These are phyloP conservation scores for Pelodiscus sinensis DNA, from an alignment of 2,113 vertebrate species.

Conservation along the genomic window DNA sequence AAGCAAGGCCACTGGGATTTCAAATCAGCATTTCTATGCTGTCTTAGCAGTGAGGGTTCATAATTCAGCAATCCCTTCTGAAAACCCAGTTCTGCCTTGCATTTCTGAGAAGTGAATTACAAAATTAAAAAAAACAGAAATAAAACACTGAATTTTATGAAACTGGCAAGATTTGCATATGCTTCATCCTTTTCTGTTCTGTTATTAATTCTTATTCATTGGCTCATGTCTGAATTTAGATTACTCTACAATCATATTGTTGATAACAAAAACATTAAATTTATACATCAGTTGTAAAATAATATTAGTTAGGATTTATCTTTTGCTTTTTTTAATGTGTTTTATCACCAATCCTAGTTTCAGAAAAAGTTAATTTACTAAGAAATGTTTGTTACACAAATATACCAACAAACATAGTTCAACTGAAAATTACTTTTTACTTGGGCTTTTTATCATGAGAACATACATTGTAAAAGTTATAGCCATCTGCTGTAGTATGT, in stretches of 20 bases:
- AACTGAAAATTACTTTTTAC: conserved; percentile 67
- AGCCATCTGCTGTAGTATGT: conserved; percentile 59
- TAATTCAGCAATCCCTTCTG: conserved; percentile 30
- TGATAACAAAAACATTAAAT: conserved; percentile 13
- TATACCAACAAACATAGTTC: conserved; percentile 67
- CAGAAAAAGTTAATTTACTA: conserved; percentile 55
- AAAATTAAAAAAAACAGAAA: conserved; percentile 36
- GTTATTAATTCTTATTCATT: conserved; percentile 47
- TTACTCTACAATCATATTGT: conserved; percentile 9
- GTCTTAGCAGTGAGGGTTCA: conserved; percentile 13
- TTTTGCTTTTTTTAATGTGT: conserved; percentile 11
- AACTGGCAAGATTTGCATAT: neutral
- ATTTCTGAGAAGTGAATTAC: neutral
- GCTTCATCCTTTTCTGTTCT: conserved; percentile 26
- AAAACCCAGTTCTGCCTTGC: conserved; percentile 1
- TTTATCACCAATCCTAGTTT: conserved; percentile 39
- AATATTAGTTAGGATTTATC: neutral
- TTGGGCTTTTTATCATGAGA: conserved; percentile 75
- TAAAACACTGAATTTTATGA: neutral
- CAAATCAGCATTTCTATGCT: conserved; percentile 44
- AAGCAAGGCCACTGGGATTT: neutral
- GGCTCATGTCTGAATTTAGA: conserved; percentile 38
- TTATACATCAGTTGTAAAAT: neutral
- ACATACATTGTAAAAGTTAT: conserved; percentile 77
- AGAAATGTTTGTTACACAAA: conserved; percentile 65